Conservation (phyloP, 1,140 invertebrate genomes). For the Hypothenemus hampei region DNA sequence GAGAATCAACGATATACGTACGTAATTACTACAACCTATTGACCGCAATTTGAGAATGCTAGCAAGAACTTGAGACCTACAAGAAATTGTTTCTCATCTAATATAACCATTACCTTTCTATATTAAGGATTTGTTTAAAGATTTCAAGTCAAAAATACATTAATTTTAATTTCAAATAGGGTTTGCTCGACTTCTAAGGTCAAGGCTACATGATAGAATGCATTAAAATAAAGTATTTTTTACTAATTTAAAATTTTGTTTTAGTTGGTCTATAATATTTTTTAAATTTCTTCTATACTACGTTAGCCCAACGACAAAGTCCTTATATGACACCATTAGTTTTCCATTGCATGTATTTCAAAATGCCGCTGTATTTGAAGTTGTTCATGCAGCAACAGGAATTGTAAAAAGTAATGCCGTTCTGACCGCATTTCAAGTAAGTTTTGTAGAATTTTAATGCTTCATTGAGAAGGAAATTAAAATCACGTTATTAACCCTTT, state of each 20-base stretch:
- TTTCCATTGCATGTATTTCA: constrained; percentile 77
- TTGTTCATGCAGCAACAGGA: constrained; percentile 74
- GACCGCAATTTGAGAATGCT: background rate
- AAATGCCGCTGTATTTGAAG: constrained; percentile 84
- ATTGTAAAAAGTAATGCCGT: constrained; percentile 78
- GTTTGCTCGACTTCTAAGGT: too few species aligned
- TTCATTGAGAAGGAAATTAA: background rate
- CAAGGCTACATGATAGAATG: background rate
- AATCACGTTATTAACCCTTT: too few species aligned
- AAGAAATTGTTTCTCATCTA: too few species aligned
- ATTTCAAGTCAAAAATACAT: background rate
- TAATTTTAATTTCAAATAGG: background rate
- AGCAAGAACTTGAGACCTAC: too few species aligned
- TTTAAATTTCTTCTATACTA: constrained; percentile 58
- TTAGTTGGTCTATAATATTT: constrained; percentile 70
- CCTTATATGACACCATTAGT: constrained; percentile 65
- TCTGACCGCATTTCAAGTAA: constrained; percentile 72
- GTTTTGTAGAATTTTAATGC: background rate
- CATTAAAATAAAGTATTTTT: background rate
- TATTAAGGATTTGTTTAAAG: background rate
- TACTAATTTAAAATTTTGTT: constrained; percentile 43
- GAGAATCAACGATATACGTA: background rate
- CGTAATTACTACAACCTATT: background rate
- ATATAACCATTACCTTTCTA: too few species aligned
- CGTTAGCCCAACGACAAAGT: constrained; percentile 38